Conservation (phyloP, 1,140 invertebrate genomes). For the Drosophila parabipectinata region DNA sequence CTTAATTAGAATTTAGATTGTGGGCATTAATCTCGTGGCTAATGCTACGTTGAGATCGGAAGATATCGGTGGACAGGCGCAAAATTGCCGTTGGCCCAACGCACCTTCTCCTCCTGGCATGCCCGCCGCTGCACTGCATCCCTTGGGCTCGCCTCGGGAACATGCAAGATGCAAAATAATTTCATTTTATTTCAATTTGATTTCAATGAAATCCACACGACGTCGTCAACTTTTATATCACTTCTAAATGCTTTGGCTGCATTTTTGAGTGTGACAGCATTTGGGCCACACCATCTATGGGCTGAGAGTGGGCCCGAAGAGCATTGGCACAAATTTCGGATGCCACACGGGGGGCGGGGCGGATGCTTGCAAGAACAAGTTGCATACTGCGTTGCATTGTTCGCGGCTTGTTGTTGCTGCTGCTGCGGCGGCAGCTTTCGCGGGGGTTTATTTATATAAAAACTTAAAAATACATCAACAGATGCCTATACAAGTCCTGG, state of each 20-base stretch:
- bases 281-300: slow-evolving; percentile 76
- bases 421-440: slow-evolving; percentile 30
- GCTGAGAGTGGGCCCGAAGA: slow-evolving; percentile 57
- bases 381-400: slow-evolving; percentile 37
- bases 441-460: slow-evolving; percentile 79
- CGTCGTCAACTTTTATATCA: slow-evolving; percentile 53
- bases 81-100: slow-evolving; percentile 62
- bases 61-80: slow-evolving; percentile 72
- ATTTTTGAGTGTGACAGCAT: slow-evolving; percentile 46
- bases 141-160: not conserved
- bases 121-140: slow-evolving; percentile 1
- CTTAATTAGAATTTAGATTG: slow-evolving; percentile 58
- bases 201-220: slow-evolving; percentile 69
- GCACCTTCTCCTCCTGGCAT: slow-evolving; percentile 17
- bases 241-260: slow-evolving; percentile 46
- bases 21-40: slow-evolving; percentile 70
- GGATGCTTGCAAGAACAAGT: slow-evolving; percentile 26
- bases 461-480: slow-evolving; percentile 79
- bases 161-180: slow-evolving; percentile 26
- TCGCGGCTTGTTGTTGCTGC: slow-evolving; percentile 42
- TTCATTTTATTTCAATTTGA: slow-evolving; percentile 62
- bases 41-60: slow-evolving; percentile 73
- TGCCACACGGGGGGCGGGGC: slow-evolving; percentile 23
- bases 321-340: slow-evolving; percentile 61
- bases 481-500: slow-evolving; percentile 81